Conservation (phyloP, 2,113 vertebrate species). For the Nothobranchius furzeri region DNA sequence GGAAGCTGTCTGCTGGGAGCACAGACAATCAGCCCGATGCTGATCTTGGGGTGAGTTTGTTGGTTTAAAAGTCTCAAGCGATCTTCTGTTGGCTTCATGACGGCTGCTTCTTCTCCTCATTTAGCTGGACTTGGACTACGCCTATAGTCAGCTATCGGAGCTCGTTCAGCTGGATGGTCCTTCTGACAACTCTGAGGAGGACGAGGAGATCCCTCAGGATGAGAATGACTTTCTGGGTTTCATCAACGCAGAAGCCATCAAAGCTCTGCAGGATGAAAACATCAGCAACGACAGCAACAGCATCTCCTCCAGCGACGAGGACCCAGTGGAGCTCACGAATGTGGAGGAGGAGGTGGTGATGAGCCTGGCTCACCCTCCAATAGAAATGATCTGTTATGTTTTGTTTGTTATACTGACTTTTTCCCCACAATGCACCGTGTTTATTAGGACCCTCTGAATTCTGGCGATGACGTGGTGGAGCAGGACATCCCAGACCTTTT, state of each 20-base stretch:
- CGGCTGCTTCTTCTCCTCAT: not conserved
- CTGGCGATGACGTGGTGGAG: slow-evolving; percentile 93
- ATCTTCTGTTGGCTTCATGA: not conserved
- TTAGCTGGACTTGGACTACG: slow-evolving; percentile 61
- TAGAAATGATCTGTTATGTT: not conserved
- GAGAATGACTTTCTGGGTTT: slow-evolving; percentile 86
- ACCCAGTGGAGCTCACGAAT: slow-evolving; percentile 73
- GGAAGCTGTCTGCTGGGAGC: slow-evolving; percentile 20
- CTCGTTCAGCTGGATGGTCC: slow-evolving; percentile 91
- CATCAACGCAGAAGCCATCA: slow-evolving; percentile 85
- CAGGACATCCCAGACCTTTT: slow-evolving; percentile 95
- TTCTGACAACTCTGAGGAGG: slow-evolving; percentile 78
- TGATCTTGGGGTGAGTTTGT: slow-evolving; percentile 51
- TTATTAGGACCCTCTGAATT: slow-evolving; percentile 92
- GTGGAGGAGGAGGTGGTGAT: slow-evolving; percentile 77
- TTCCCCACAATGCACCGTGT: not conserved
- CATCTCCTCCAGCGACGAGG: slow-evolving; percentile 76
- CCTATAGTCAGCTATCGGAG: slow-evolving; percentile 71
- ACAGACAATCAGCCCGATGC: slow-evolving; percentile 29
- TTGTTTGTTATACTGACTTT: not conserved
- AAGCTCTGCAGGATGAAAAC: slow-evolving; percentile 81
- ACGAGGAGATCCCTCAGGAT: slow-evolving; percentile 72
- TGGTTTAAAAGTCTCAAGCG: not conserved
- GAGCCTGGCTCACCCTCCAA: not conserved
- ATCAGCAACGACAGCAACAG: slow-evolving; percentile 77